A percentile compares a stretch with the other conserved stretches of the same genome.
These are phyloP conservation scores for Apteryx mantelli DNA, from an alignment of 2,113 vertebrate species.

Conservation along the genomic window DNA sequence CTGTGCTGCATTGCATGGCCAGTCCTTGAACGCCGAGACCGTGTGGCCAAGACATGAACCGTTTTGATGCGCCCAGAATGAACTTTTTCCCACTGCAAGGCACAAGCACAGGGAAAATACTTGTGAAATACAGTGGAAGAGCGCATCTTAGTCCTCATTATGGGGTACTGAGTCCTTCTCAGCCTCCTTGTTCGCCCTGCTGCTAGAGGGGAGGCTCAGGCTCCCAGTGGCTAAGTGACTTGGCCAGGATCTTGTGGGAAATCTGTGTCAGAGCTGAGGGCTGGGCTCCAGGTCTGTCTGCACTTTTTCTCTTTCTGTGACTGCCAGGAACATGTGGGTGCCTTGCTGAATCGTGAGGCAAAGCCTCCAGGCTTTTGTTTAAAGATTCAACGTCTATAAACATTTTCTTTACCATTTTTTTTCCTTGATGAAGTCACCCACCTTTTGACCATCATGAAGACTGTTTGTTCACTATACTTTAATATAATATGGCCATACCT, in stretches of 20 bases:
- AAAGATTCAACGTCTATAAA: not conserved
- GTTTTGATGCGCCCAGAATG: not conserved
- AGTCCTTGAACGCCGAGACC: not conserved
- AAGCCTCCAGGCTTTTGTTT: not conserved
- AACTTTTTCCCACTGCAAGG: not conserved
- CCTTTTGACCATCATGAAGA: not conserved
- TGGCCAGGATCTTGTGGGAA: not conserved
- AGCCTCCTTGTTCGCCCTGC: not conserved
- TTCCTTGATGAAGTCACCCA: not conserved
- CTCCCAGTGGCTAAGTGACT: too few relatives aligned
- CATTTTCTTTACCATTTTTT: not conserved
- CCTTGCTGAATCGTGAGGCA: fast-evolving
- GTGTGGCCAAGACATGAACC: not conserved
- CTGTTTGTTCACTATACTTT: not conserved
- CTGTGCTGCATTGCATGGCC: not conserved
- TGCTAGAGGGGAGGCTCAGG: not conserved
- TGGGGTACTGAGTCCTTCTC: not conserved
- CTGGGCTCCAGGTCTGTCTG: not conserved
- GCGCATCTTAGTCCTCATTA: too few relatives aligned
- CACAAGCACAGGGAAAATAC: not conserved
- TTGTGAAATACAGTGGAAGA: not conserved
- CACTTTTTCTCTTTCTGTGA: fast-evolving
- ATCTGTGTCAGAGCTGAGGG: not conserved
- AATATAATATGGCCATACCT: not conserved
- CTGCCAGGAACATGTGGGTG: not conserved